These are phyloP conservation scores for Melanogrammus aeglefinus DNA, from an alignment of 2,797 vertebrate genomes.

Conservation along the genomic window DNA sequence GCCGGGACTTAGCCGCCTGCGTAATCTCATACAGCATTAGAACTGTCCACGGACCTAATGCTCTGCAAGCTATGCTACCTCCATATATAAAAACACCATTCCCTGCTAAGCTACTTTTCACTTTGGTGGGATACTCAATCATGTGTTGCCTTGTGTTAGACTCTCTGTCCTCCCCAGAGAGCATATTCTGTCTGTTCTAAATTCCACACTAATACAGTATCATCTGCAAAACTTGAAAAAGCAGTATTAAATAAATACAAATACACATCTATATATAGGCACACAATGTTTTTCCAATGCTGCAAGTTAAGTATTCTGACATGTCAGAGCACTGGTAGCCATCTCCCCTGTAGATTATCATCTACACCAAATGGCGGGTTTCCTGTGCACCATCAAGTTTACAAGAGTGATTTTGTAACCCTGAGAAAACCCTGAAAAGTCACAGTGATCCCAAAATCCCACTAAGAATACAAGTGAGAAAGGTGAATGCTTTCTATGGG, in stretches of 20 bases:
- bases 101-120: constrained; percentile 3
- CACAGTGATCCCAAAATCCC: constrained; percentile 34
- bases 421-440: constrained; percentile 54
- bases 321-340: constrained; percentile 32
- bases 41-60: background rate
- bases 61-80: constrained; percentile 39
- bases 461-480: background rate
- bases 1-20: constrained; percentile 23
- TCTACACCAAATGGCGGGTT: constrained; percentile 68
- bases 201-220: background rate
- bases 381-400: constrained; percentile 66
- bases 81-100: constrained; percentile 35
- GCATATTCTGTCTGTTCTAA: background rate
- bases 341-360: constrained; percentile 62
- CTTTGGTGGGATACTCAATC: constrained; percentile 2
- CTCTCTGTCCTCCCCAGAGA: background rate
- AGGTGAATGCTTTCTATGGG: background rate
- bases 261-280: background rate
- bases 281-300: no score
- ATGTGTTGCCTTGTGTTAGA: constrained; percentile 5
- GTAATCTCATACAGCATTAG: constrained; percentile 34
- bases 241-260: background rate
- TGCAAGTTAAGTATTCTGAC: background rate
- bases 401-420: constrained; percentile 55
- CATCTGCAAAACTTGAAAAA: background rate